A percentile compares a stretch with the other conserved stretches of the same genome.
Evolutionary conservation across 35 echinoderm and acorn worm species (phyloP).

Genomic region (Apostichopus parvimensis): DNA sequence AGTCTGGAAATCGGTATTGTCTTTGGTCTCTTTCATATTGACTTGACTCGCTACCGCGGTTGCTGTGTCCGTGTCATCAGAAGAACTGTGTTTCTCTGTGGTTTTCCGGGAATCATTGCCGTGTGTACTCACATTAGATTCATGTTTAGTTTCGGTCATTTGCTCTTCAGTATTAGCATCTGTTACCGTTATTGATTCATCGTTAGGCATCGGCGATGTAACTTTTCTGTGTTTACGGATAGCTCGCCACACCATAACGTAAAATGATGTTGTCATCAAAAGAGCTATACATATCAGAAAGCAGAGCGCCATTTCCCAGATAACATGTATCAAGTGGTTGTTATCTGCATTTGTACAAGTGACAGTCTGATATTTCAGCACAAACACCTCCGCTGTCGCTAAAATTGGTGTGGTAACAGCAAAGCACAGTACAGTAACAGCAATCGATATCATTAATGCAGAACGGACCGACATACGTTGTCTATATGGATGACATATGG

Average conservation of each 20-base stretch:
- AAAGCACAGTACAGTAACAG: not conserved
- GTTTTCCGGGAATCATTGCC: no score
- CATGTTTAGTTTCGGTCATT: no score
- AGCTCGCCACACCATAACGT: not conserved
- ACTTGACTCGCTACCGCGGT: not conserved
- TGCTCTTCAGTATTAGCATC: no score
- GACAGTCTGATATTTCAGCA: not conserved
- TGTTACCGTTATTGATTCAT: not conserved
- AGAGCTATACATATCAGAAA: not conserved
- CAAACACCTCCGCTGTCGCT: not conserved
- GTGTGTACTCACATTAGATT: no score
- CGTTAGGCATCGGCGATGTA: not conserved
- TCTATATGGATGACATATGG: constrained; percentile 1
- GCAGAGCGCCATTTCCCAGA: not conserved
- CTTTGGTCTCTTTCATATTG: not conserved
- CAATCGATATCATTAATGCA: not conserved
- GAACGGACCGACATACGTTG: not conserved
- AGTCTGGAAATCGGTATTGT: not conserved
- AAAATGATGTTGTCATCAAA: not conserved
- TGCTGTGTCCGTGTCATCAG: not conserved
- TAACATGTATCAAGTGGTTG: not conserved
- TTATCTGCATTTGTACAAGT: not conserved
- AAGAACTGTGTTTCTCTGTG: no score
- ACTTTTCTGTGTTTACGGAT: not conserved
- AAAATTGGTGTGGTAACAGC: not conserved